phyloP scores from a whole-genome alignment of 2,113 vertebrate genomes.

The Dipodomys spectabilis region DNA sequence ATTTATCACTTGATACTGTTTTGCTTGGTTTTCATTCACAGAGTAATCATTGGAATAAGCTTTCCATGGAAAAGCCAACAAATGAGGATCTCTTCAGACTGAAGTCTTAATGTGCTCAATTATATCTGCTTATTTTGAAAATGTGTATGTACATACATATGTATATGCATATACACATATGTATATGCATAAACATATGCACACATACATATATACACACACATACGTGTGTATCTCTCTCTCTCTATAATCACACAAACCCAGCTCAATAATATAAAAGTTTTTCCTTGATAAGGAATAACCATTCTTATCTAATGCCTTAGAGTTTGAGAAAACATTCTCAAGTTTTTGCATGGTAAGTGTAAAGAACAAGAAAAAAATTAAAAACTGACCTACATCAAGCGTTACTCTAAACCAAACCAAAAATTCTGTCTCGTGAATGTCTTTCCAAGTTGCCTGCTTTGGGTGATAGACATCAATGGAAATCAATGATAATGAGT shows the following conservation, averaged over 20 bases:
- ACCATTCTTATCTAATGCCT: not conserved
- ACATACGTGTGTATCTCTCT: no score
- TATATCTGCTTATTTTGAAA: constrained; percentile 4
- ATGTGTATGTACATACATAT: not conserved
- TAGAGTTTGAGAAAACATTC: not conserved
- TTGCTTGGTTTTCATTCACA: not conserved
- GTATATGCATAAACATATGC: no score
- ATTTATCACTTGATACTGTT: not conserved
- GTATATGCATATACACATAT: no score
- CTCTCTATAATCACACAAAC: no score
- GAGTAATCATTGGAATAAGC: not conserved
- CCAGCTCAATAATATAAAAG: not conserved
- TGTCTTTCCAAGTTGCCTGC: not conserved
- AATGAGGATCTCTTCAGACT: not conserved
- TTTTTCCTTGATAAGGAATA: not conserved
- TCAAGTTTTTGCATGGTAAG: constrained; percentile 1
- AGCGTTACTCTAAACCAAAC: not conserved
- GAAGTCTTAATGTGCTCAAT: not conserved
- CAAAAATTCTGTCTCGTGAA: not conserved
- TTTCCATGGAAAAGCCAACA: not conserved
- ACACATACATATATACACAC: no score
- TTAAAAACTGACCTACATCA: not conserved
- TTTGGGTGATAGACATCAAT: not conserved
- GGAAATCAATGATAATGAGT: not conserved
- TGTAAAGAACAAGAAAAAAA: not conserved